These are phyloP conservation scores for Gallinago stenura DNA, from an alignment of 2,797 vertebrate genomes.

Conservation along the genomic window DNA sequence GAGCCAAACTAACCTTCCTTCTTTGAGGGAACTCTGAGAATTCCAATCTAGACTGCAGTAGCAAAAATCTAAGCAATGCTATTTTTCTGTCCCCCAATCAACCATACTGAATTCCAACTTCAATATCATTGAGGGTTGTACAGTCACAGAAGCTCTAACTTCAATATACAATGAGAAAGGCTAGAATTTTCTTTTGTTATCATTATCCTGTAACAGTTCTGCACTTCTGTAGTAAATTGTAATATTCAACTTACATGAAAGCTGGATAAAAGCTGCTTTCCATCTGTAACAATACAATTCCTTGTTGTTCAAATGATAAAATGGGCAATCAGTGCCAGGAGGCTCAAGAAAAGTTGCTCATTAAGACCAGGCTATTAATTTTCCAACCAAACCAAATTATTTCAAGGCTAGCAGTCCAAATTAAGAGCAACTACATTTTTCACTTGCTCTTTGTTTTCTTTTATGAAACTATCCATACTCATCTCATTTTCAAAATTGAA, in stretches of 20 bases:
- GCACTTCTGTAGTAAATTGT: neutral
- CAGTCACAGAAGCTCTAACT: neutral
- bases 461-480: neutral
- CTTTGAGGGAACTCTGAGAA: neutral
- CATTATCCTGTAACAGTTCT: neutral
- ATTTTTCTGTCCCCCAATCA: neutral
- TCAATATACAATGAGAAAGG: neutral
- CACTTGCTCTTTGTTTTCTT: neutral
- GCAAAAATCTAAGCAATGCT: neutral
- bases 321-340: neutral
- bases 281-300: neutral
- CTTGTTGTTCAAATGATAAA: neutral
- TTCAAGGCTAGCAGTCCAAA: neutral
- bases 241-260: neutral
- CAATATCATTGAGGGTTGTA: neutral
- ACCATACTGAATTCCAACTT: neutral
- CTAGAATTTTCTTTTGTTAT: neutral
- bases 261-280: neutral
- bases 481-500: neutral
- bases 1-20: neutral
- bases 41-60: rapidly evolving
- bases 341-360: neutral
- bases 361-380: neutral
- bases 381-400: neutral
- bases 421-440: neutral